Base-by-base conservation (phyloP, 2,113 vertebrate genomes). In the Hyla sarda region DNA sequence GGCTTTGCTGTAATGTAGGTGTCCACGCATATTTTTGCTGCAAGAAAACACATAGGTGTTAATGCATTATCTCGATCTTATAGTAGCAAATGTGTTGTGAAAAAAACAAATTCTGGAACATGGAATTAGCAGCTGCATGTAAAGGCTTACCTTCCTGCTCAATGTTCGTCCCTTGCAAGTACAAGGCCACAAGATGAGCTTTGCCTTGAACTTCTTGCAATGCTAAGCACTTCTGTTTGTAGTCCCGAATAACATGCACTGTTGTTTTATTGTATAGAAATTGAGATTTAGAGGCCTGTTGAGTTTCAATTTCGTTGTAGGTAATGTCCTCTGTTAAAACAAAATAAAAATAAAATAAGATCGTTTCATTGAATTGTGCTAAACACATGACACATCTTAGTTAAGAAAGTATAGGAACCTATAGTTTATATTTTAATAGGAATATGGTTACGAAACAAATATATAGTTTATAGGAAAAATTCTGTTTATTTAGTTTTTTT, bases 21-120 rank as follows among this genome's bases (percentile, higher is more conserved):
- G 52, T 34, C 45, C 75, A 85, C 78, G 19, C n/a, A 52, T 23
- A 85, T 69, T 65, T 56, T 85, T 16, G 48, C 84, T 85, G 41
- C 67, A 79, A 85, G 34, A 14, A 34, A 74, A 58, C 5, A 73
- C 19, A 23, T 11, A 21, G 9, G 8, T 23, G 67, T 71, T 37
- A 71, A 21, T 23, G 1, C 32, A 1, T 67, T 34, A 71, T 23
- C 67, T 5, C 12, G 6, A 41, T 41, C 37, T 41, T 32, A 11
- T 16, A 41, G 67, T 41, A 11, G 6, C 3, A 69, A 16, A 71
- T 21, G 5, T 6, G 5, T 30, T 30, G 16, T 67, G 28, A 3
- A 1, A 69, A 9, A 69, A n/a, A n/a, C n/a, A n/a, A 19, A 75
- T 28, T 30, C 1, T 50, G 21, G 1, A 25, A 47, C 30, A 17